Base-by-base conservation (phyloP, 2,113 vertebrate genomes). In the Malurus elegans region DNA sequence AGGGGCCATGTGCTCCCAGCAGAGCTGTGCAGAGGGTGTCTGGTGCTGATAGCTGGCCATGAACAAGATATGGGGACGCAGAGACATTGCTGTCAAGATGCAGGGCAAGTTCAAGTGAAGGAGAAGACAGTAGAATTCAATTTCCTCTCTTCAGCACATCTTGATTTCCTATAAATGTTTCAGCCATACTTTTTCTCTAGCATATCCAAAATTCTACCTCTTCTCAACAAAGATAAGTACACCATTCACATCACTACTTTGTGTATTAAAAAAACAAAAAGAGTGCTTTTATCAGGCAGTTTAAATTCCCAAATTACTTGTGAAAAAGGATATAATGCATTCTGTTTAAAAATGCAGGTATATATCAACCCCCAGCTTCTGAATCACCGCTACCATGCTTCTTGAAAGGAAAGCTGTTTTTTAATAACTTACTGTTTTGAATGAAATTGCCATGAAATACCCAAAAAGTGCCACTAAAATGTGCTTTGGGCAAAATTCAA, bases 401-500 rank as follows among this genome's bases (percentile, higher is more conserved):
- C 56, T 61, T 88, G 48, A 19, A 94, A 25, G 19, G 21, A 82
- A 94, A 47, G 28, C 74, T 50, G 29, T 42, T 75, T 82, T 87
- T 51, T 73, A 14, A 36, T 64, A 90, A 45, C 31, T 86, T 80
- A 26, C 29, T 67, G 13, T 31, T 92, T 93, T 71, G 64, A 86
- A 78, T 71, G 3, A 83, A 90, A 92, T 92, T 76, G n/a, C 80
- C 51, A 48, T 67, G 7, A 73, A 93, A 72, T 47, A 88, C 25
- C 14, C 36, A 93, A 74, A 17, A 90, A 74, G 28, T 57, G 64
- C 25, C 28, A 78, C 67, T 83, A 88, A 83, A 78, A 74, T 57
- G 67, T 86, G 72, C 92, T 86, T 61, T 76, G 60, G 85, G 76
- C 44, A 95, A 90, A 88, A 72, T 36, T 71, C 18, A 80, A 93